Base-by-base conservation (phyloP, 2,113 vertebrate species). In the Antigone vipio region DNA sequence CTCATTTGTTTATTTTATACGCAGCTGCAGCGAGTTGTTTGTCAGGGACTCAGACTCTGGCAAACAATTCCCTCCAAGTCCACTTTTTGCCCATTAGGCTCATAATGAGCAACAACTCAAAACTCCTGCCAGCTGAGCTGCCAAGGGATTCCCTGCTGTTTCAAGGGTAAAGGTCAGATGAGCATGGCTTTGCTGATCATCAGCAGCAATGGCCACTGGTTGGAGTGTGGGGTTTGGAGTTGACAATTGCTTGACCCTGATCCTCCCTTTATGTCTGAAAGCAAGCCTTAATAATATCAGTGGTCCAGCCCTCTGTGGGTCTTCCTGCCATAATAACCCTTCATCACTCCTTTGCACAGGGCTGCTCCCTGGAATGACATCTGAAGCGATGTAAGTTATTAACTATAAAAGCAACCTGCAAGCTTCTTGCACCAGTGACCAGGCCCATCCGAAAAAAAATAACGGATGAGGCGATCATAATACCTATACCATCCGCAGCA, bases 21-120 rank as follows among this genome's bases (percentile, higher is more conserved):
- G 88, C 94, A 96, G 85, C 93, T 96, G 69, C 72, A 84, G 53
- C 4, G 8, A 52, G 32, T 19, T 76, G 52, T 64, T 85, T 87
- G 58, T 88, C 68, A 93, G 68, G 58, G 53, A 58, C 47, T 86
- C 42, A 45, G 72, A 50, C 49, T 92, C 60, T 13, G 8, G 55
- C 38, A 85, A 73, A 86, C n/a, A 76, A 92, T 76, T 76, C 55
- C 56, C 53, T 95, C 89, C 86, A 87, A 90, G 62, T 87, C 83
- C 75, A 53, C 53, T 86, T 93, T 89, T 89, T 96, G 79, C 58
- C 82, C 66, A 24, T 76, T 79, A 79, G 80, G 89, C 58, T 92
- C 45, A 45, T 96, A 93, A 93, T 50, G 64, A 93, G 73, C 90
- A 89, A 74, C 75, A 90, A 2, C 69, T 94, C 76, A 12, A 40